Conservation (phyloP, 2,113 vertebrate species). For the Amazona guildingii region DNA sequence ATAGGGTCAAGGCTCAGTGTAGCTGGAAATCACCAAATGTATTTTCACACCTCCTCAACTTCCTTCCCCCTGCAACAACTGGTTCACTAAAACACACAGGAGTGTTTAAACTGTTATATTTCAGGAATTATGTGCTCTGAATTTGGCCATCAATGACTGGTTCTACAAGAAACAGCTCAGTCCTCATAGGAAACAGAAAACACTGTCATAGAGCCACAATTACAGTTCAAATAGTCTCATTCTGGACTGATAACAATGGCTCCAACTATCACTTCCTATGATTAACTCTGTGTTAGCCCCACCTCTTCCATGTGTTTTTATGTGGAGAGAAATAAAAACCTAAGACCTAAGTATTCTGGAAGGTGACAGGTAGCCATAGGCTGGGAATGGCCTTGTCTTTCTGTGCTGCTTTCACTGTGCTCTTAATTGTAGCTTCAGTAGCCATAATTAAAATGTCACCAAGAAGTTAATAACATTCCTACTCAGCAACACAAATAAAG, state of each 20-base stretch:
- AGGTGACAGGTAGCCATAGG: not conserved
- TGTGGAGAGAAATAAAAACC: not conserved
- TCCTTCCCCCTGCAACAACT: not conserved
- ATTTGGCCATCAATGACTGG: not conserved
- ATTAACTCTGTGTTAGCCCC: not conserved
- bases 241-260: not conserved
- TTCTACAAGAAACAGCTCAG: not conserved
- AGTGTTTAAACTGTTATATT: not conserved
- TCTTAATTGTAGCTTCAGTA: not conserved
- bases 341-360: not conserved
- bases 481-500: not conserved
- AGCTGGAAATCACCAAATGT: not conserved
- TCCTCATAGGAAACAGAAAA: not conserved
- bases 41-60: not conserved
- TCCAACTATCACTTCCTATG: not conserved
- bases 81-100: not conserved
- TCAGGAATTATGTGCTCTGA: not conserved
- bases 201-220: not conserved
- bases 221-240: not conserved
- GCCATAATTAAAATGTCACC: constrained; percentile 5
- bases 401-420: not conserved
- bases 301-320: not conserved
- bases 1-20: rapidly evolving
- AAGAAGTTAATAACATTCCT: not conserved
- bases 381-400: not conserved